Percentiles rank a stretch among this genome's conserved stretches.
phyloP scores from a whole-genome alignment of 2,888 invertebrate genomes.

The Heliconius charithonia region DNA sequence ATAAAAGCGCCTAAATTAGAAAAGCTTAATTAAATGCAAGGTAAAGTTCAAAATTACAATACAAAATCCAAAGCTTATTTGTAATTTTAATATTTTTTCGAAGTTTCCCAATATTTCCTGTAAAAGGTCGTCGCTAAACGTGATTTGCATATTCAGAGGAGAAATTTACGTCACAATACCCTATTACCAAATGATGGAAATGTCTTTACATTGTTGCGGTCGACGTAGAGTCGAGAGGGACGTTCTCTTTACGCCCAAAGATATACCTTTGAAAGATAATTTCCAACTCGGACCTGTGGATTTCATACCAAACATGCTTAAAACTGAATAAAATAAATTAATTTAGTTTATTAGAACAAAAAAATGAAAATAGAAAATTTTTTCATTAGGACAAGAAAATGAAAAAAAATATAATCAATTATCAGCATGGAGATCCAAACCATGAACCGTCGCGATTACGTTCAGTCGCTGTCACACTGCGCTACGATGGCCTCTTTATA shows the following conservation, averaged over 20 bases:
- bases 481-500: too few relatives aligned
- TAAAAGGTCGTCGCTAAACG: constrained; percentile 71
- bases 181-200: constrained; percentile 80
- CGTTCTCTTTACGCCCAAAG: constrained; percentile 57
- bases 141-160: constrained; percentile 81
- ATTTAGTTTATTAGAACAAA: too few relatives aligned
- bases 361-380: too few relatives aligned
- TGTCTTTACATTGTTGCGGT: constrained; percentile 79
- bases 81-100: constrained; percentile 77
- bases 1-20: background rate
- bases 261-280: constrained; percentile 69
- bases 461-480: too few relatives aligned
- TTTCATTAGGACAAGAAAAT: too few relatives aligned
- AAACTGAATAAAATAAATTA: background rate
- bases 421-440: too few relatives aligned
- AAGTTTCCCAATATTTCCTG: constrained; percentile 80
- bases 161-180: constrained; percentile 80
- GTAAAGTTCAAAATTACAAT: constrained; percentile 15
- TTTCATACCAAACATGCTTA: constrained; percentile 36
- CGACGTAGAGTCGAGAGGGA: constrained; percentile 35
- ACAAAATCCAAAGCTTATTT: constrained; percentile 63
- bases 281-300: constrained; percentile 77
- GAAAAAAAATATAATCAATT: too few relatives aligned
- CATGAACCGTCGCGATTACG: too few relatives aligned
- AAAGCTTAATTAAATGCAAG: constrained; percentile 12